phyloP scores from a whole-genome alignment of 35 echinoderm and acorn worm genomes.

The Patiria miniata region DNA sequence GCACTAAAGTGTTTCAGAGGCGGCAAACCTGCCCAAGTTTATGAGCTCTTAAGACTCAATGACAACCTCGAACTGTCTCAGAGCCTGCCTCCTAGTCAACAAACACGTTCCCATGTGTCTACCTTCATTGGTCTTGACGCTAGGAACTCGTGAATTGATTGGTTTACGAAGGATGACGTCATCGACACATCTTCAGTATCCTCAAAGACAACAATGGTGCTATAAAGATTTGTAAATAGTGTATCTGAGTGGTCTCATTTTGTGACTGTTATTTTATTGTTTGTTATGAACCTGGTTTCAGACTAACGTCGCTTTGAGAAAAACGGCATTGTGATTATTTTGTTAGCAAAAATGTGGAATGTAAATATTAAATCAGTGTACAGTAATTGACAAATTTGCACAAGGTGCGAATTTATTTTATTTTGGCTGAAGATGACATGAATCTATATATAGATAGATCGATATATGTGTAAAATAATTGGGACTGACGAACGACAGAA shows the following conservation, averaged over 20 bases:
- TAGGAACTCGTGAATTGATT: not conserved
- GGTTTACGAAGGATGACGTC: not conserved
- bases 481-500: too few species aligned
- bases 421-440: not conserved
- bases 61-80: not conserved
- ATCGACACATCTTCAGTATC: not conserved
- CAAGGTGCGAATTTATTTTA: not conserved
- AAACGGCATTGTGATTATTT: not conserved
- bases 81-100: not conserved
- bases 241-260: not conserved
- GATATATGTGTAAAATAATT: too few species aligned
- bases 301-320: not conserved
- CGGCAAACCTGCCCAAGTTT: constrained; percentile 38
- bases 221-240: constrained; percentile 2
- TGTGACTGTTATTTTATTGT: constrained; percentile 17
- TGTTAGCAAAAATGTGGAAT: not conserved
- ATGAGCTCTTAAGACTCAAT: constrained; percentile 3
- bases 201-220: not conserved
- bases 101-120: not conserved
- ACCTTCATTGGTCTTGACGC: not conserved
- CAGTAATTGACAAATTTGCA: constrained; percentile 17
- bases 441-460: too few species aligned
- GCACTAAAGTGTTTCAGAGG: constrained; percentile 26
- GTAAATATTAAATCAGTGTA: constrained; percentile 2
- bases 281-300: not conserved